Conservation (phyloP, 1,140 invertebrate species). For the Caerostris extrusa region DNA sequence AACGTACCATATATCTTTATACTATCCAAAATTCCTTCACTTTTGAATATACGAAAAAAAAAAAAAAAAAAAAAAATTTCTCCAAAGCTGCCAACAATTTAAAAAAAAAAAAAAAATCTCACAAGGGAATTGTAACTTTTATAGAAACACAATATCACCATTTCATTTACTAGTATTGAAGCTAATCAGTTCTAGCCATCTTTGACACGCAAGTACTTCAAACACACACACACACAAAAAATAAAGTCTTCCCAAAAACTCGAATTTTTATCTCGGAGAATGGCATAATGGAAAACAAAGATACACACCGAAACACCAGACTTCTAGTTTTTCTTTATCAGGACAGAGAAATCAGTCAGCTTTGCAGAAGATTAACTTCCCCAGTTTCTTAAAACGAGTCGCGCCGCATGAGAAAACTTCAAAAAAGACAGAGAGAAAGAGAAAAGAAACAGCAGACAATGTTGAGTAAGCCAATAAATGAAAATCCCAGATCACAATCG, state of each 20-base stretch:
- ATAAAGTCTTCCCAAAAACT: background rate
- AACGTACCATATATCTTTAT: too few species aligned
- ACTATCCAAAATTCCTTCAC: too few species aligned
- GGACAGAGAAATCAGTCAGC: constrained; percentile 38
- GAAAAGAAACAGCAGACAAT: background rate
- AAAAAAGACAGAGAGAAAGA: background rate
- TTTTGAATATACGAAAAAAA: too few species aligned
- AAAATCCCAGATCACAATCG: background rate
- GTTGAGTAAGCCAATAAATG: constrained; percentile 26
- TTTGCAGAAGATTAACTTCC: constrained; percentile 15
- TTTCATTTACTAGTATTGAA: background rate
- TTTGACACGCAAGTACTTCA: background rate
- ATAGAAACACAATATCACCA: background rate
- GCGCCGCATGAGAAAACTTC: constrained; percentile 9
- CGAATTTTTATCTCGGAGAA: background rate
- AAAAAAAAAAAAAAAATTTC: too few species aligned
- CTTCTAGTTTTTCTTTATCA: constrained; percentile 30
- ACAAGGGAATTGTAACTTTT: background rate
- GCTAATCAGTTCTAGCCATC: background rate
- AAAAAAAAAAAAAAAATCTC: background rate
- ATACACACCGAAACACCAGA: background rate
- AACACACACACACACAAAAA: background rate
- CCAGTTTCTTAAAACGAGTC: background rate
- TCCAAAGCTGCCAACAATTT: too few species aligned
- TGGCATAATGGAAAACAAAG: background rate